These are phyloP conservation scores for Chrysochloris asiatica DNA, from an alignment of 2,113 vertebrate species.

Conservation along the genomic window DNA sequence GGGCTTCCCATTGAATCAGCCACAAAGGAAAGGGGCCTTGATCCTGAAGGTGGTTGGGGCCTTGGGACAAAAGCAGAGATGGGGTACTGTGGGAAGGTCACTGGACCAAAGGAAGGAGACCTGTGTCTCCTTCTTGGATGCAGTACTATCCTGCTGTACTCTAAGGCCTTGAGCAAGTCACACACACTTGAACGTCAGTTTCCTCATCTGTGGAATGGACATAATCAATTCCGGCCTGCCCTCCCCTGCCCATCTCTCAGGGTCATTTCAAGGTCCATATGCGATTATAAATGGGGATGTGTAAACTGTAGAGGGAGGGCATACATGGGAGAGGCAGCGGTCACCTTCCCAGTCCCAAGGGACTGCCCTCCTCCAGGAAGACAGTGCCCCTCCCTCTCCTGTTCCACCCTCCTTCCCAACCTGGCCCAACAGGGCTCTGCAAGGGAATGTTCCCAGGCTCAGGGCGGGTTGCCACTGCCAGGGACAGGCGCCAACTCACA, in stretches of 20 bases:
- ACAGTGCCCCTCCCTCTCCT: no score
- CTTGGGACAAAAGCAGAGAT: not conserved
- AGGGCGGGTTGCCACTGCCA: not conserved
- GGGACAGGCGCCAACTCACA: conserved; percentile 89
- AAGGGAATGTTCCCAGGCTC: not conserved
- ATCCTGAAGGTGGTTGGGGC: not conserved
- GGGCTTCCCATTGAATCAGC: not conserved
- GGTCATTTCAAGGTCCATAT: not conserved
- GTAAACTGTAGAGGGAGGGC: not conserved
- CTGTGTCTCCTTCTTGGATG: not conserved
- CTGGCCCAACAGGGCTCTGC: not conserved
- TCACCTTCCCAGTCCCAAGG: not conserved
- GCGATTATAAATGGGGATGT: not conserved
- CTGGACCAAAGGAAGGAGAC: not conserved
- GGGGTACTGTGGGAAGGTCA: not conserved
- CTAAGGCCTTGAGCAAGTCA: not conserved
- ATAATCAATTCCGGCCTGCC: not conserved
- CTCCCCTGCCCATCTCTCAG: not conserved
- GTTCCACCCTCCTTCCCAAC: not conserved
- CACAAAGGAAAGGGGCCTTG: not conserved
- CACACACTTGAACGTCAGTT: not conserved
- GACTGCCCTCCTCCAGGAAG: fast-evolving
- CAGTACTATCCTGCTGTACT: not conserved
- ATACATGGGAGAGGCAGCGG: fast-evolving
- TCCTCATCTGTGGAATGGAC: not conserved